These are phyloP conservation scores for Seriola quinqueradiata DNA, from an alignment of 2,113 vertebrate genomes.

Conservation along the genomic window DNA sequence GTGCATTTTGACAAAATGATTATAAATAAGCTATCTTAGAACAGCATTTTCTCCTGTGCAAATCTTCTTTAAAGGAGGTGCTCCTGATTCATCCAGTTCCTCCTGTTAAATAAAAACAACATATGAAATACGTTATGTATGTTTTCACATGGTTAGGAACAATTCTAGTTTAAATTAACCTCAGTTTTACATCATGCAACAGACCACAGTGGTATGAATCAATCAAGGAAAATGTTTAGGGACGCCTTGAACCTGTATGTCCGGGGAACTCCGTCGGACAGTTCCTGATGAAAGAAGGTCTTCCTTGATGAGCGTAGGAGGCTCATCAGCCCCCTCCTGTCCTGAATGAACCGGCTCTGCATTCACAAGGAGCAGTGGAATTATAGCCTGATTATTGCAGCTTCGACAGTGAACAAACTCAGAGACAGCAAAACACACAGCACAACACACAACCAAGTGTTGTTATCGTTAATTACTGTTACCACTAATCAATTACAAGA, in stretches of 20 bases:
- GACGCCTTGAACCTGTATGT: constrained; percentile 68
- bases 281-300: constrained; percentile 86
- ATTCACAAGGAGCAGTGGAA: constrained; percentile 19
- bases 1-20: constrained; percentile 43
- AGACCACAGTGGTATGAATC: background rate
- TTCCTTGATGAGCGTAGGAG: constrained; percentile 97
- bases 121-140: background rate
- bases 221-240: background rate
- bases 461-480: background rate
- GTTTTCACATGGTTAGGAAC: background rate
- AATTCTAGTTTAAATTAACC: background rate
- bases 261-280: constrained; percentile 52
- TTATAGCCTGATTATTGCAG: background rate
- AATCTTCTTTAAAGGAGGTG: constrained; percentile 94
- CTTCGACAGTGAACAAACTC: background rate
- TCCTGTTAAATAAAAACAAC: constrained; percentile 76
- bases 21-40: constrained; percentile 89
- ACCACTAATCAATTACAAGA: background rate
- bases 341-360: constrained; percentile 91
- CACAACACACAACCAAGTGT: background rate
- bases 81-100: constrained; percentile 87
- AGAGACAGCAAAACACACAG: background rate
- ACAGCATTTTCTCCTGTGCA: constrained; percentile 89
- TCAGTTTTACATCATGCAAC: background rate
- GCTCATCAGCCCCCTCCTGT: constrained; percentile 95